These are phyloP conservation scores for Sphaerophoria taeniata DNA, from an alignment of 2,888 invertebrate species.

Conservation along the genomic window DNA sequence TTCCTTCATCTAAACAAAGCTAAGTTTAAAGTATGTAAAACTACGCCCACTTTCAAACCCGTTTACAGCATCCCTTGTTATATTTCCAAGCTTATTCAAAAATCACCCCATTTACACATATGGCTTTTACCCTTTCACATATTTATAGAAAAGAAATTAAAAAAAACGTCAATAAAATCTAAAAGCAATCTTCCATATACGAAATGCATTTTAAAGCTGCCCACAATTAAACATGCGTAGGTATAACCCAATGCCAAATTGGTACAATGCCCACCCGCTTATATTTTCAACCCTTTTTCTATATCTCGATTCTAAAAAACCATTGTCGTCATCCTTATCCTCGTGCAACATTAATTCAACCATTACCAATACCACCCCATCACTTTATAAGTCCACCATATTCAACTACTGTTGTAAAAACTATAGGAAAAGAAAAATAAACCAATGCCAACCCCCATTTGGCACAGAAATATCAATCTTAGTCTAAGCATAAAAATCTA, in stretches of 20 bases:
- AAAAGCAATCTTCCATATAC: conserved; percentile 16
- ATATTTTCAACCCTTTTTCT: conserved; percentile 4
- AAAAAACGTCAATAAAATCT: neutral
- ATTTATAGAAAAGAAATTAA: neutral
- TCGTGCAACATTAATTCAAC: conserved; percentile 25
- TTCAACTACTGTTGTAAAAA: conserved; percentile 19
- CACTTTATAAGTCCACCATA: neutral
- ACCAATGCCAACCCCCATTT: conserved; percentile 64
- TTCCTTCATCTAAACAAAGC: neutral
- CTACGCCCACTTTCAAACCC: conserved; percentile 27
- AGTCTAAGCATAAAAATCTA: conserved; percentile 69
- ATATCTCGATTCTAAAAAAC: neutral
- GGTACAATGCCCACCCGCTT: conserved; percentile 28
- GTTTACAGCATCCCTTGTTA: conserved; percentile 15
- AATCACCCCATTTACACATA: conserved; percentile 9
- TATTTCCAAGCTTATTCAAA: neutral
- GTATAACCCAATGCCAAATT: conserved; percentile 47
- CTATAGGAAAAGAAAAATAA: conserved; percentile 34
- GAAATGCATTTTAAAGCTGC: conserved; percentile 37
- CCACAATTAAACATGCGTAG: conserved; percentile 31
- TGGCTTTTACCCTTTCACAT: neutral
- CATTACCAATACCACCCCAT: conserved; percentile 20
- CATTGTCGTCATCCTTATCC: conserved; percentile 1
- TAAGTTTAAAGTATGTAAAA: conserved; percentile 1
- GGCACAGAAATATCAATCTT: conserved; percentile 70